These are phyloP conservation scores for Bombus sylvicola DNA, from an alignment of 1,140 invertebrate genomes.

Conservation along the genomic window DNA sequence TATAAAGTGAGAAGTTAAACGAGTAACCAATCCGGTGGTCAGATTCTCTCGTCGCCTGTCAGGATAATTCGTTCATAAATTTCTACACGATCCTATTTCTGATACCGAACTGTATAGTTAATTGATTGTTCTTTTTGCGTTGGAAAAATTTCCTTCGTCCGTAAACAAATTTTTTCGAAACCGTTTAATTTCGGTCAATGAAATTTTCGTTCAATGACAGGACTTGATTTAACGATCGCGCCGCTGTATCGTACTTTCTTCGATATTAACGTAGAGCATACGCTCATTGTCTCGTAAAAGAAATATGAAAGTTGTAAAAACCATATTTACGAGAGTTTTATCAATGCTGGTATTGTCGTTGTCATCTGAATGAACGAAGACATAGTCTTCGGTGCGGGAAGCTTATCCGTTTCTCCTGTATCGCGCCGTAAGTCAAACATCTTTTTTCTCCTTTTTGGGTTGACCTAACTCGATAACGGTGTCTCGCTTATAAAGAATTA, in stretches of 20 bases:
- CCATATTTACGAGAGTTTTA: slow-evolving; percentile 44
- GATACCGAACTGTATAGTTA: neutral
- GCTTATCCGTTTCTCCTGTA: slow-evolving; percentile 32
- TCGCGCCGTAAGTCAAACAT: slow-evolving; percentile 13
- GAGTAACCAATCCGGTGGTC: slow-evolving; percentile 40
- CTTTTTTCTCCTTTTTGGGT: neutral
- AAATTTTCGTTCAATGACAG: neutral
- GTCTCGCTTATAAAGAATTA: slow-evolving; percentile 70
- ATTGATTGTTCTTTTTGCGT: slow-evolving; percentile 3
- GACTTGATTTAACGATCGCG: slow-evolving; percentile 39
- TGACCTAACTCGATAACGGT: slow-evolving; percentile 64
- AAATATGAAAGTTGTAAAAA: slow-evolving; percentile 39
- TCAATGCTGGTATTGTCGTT: slow-evolving; percentile 25
- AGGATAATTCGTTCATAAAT: neutral
- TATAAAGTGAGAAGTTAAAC: slow-evolving; percentile 57
- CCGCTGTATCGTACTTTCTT: neutral
- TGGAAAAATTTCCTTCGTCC: neutral
- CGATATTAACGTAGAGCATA: slow-evolving; percentile 17
- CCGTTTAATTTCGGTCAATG: too few species aligned
- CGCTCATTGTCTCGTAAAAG: slow-evolving; percentile 32
- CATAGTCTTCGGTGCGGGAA: neutral
- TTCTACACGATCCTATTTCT: too few species aligned
- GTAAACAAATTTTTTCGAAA: neutral
- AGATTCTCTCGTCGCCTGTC: slow-evolving; percentile 12
- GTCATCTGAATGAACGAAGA: neutral